Base-by-base conservation (phyloP, 2,888 invertebrate species). In the Drosophila paranaensis region DNA sequence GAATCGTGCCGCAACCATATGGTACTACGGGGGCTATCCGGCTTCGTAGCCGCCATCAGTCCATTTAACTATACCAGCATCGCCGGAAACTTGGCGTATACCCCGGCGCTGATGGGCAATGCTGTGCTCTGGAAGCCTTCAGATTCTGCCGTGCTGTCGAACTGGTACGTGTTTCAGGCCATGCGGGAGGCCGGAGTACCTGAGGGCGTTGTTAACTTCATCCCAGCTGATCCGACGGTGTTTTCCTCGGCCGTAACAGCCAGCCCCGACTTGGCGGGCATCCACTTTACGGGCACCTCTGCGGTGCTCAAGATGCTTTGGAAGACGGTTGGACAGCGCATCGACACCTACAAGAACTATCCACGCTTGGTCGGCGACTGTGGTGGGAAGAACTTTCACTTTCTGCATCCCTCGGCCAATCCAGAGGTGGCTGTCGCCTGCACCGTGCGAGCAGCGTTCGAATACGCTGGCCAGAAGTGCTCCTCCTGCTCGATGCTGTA, bases 1-100 rank as follows among this genome's bases (percentile, higher is more conserved):
- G 93, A 94, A 9, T 94, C 95, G 3, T 96, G 96, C 1, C 94
- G 95, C 74, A 99, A 99, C 92, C 95, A 95, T 9, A 93, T 97
- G 92, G 93, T 97, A 69, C 97, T 97, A 92, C 94, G 99, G 74
- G 98, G 98, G 6, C 94, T 99, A 81, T 98, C 98, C 93, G 99
- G 99, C 8, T 99, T 99, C 92, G 95, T 99, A 82, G 99, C 99
- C 1, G 98, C 99, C 0, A 96, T 99, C 6, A 97, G 98, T 61
- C 99, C 99, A 0, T 99, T 99, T 92, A 99, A 99, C 93, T 99
- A 99, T 92, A 99, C 99, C 11, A 99, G 99, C 3, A 99, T 99
- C 85, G 99, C 98, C 54, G 99, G 98, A 27, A 99, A 99, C 93
- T 94, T 99, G 74, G 96, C 97, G 0, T 97, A 96, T 90, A 96